Evolutionary conservation across 2,113 vertebrate genomes (phyloP).

Genomic region (Hoplias malabaricus): DNA sequence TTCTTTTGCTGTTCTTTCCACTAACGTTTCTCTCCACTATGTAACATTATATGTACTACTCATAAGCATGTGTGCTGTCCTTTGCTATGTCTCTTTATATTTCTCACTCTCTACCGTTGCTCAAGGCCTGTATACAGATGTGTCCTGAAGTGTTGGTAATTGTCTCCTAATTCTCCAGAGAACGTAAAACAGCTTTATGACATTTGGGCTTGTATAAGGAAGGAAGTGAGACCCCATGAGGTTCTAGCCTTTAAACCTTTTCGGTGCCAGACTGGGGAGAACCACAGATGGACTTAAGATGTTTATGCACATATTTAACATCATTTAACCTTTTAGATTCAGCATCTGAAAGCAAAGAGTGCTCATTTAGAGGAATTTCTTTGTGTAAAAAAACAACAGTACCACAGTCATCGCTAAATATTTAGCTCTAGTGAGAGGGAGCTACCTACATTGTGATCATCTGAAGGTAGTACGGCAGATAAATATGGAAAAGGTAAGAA

Average conservation of each 20-base stretch:
- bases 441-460: no score
- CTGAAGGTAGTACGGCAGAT: background rate
- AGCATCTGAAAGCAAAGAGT: background rate
- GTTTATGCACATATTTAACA: background rate
- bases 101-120: constrained; percentile 34
- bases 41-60: background rate
- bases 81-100: background rate
- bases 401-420: no score
- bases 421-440: no score
- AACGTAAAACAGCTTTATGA: constrained; percentile 14
- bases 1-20: constrained; percentile 42
- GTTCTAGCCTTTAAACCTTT: constrained; percentile 17
- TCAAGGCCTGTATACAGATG: constrained; percentile 1
- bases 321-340: background rate
- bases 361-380: background rate
- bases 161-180: background rate
- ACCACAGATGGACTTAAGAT: background rate
- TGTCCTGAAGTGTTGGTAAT: background rate
- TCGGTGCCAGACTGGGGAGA: background rate
- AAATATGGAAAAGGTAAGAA: background rate
- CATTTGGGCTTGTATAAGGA: constrained; percentile 36
- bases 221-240: constrained; percentile 42
- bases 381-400: background rate
- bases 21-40: background rate
- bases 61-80: background rate